Evolutionary conservation across 2,797 vertebrate species (phyloP), one percentile per base, ranked within the genome.

Genomic region (Danio jaintianensis): DNA sequence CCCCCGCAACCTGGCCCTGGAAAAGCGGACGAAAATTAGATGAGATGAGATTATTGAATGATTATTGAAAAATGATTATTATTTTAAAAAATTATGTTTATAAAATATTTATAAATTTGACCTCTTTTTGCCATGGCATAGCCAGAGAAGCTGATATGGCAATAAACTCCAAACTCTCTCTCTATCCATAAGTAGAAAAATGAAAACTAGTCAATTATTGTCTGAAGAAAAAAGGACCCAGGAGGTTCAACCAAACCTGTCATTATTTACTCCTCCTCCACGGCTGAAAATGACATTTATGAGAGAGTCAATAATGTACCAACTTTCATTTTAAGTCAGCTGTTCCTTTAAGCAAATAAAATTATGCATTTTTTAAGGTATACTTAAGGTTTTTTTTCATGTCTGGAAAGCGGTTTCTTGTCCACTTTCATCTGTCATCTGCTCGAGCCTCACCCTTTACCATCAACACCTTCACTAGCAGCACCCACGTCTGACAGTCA

Each of bases 301-400:
- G 73, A 38, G 61, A 43, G 6, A 76, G 20, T 66, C 76, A 43
- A 38, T 38, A 6, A 38, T 69, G 29, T 13, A 40, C 43, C 0
- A 5, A 53, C 36, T n/a, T 68, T 11, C 1, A 55, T 64, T 18
- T 40, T 42, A 53, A 42, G 50, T 67, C 62, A 56, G 47, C 50
- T 45, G 4, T 67, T 36, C 15, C 20, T 36, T 64, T 53, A 55
- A 6, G 22, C 3, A 15, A 77, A 67, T 8, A 18, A 20, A 47
- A 52, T 0, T 52, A 47, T 10, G 63, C 47, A 68, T 67, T 78
- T 42, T 78, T 59, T n/a, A 29, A 67, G 20, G 29, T 78, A 48
- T 4, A 59, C 42, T 48, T 40, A 11, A 58, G 52, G n/a, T n/a
- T 55, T 78, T 68, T 77, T 78, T 59, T 43, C 43, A 78, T 40